Base-by-base conservation (phyloP, 2,888 invertebrate genomes). In the Leucophenga montana region DNA sequence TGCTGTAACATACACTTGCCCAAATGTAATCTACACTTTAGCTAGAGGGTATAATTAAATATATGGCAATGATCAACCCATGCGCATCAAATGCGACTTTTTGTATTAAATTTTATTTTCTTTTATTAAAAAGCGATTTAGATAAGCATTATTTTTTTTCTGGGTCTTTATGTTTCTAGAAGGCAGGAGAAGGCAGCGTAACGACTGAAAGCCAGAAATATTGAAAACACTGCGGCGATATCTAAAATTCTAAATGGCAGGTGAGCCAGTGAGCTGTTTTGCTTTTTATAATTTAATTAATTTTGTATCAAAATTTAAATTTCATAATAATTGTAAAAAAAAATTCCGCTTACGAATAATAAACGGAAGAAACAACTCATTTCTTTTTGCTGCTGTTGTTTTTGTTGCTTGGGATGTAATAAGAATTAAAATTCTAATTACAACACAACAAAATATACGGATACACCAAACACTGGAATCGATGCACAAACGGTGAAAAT, bases 291-390 rank as follows among this genome's bases (percentile, higher is more conserved):
- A 57, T 1, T 57, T 57, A 27, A 31, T 20, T 54, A 57, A 57
- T 18, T 27, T 16, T 44, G 6, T 9, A n/a, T 5, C 73, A 72
- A 72, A 70, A 75, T 79, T 78, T 20, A 64, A 64, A 64, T 46
- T 31, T 18, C 5, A 6, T 8, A 39, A 39, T 14, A 33, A 62
- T 31, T 8, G 50, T 50, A 31, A 16, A 8, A 44, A 33, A 68
- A 53, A 44, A 14, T 50, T 57, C 48, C 39, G 72, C 84, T 84
- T 79, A 84, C 84, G 78, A 84, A 82, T 59, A 84, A 82, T 54
- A 85, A 75, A 68, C 78, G 82, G 56, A 83, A 71, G 74, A 85
- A 85, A 65, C 76, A 81, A 71, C 78, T 82, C 84, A 85, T 84
- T 75, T 74, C 77, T 54, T 70, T 70, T 73, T 69, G 61, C 68